Evolutionary conservation across 1,140 invertebrate species (phyloP).

Genomic region (Ladona fulva): DNA sequence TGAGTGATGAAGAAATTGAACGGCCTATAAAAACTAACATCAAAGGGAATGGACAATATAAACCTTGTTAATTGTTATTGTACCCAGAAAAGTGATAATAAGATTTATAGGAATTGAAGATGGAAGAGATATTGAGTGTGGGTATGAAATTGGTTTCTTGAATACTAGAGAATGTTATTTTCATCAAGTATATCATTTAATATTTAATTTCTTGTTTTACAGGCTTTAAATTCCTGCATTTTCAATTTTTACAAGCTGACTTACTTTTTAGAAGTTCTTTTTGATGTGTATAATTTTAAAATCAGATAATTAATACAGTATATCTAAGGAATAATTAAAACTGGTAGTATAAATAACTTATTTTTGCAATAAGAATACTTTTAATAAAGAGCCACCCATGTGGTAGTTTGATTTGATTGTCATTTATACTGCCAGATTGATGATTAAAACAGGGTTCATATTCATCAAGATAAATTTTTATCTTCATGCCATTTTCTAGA

Average conservation of each 20-base stretch:
- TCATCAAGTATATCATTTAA: neutral
- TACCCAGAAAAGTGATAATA: neutral
- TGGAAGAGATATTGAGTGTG: neutral
- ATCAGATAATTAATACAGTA: too few species aligned
- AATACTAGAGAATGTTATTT: neutral
- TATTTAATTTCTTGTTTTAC: too few species aligned
- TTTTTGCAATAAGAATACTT: constrained; percentile 4
- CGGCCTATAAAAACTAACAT: neutral
- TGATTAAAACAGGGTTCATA: neutral
- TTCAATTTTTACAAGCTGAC: too few species aligned
- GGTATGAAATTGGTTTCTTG: neutral
- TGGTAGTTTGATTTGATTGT: neutral
- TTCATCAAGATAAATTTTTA: neutral
- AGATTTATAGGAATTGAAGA: neutral
- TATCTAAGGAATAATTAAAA: neutral
- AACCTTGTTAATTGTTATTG: neutral
- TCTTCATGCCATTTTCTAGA: too few species aligned
- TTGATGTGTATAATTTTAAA: too few species aligned
- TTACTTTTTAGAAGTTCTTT: too few species aligned
- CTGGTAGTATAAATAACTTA: neutral
- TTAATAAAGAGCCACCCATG: neutral
- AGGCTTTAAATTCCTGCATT: too few species aligned
- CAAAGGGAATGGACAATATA: neutral
- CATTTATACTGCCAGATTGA: neutral
- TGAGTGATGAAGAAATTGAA: neutral